phyloP scores from a whole-genome alignment of 2,797 vertebrate species.

The Dallia pectoralis region DNA sequence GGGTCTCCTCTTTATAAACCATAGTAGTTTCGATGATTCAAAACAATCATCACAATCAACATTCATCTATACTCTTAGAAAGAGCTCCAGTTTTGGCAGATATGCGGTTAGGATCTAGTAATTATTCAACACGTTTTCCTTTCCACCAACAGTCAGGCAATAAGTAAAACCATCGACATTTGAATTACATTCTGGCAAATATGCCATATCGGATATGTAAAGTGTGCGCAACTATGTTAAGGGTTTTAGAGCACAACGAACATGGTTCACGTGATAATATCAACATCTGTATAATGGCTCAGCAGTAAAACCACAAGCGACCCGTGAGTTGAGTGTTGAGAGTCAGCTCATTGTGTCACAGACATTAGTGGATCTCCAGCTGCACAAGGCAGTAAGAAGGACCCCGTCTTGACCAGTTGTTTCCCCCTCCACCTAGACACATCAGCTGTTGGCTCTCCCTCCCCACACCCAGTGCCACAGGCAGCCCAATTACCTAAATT shows the following conservation, averaged over 20 bases:
- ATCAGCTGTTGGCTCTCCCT: background rate
- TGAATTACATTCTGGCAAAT: no score
- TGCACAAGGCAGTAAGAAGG: background rate
- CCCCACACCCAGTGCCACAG: slow-evolving; percentile 37
- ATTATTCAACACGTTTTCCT: slow-evolving; percentile 46
- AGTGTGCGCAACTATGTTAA: no score
- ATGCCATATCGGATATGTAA: no score
- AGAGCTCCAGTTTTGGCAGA: slow-evolving; percentile 23
- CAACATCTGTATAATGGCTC: no score
- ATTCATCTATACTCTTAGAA: slow-evolving; percentile 29
- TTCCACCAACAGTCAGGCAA: slow-evolving; percentile 40
- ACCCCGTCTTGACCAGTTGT: background rate
- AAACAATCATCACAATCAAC: background rate
- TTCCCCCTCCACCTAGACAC: background rate
- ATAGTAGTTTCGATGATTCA: slow-evolving; percentile 2
- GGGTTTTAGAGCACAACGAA: no score
- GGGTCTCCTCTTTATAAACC: background rate
- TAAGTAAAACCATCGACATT: background rate
- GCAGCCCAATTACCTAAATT: slow-evolving; percentile 51
- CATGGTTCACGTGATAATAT: no score
- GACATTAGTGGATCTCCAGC: no score
- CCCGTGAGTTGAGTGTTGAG: no score
- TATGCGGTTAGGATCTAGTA: slow-evolving; percentile 33
- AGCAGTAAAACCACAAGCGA: no score
- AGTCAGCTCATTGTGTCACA: no score